Base-by-base conservation (phyloP, 1,140 invertebrate species). In the Holcopasites calliopsidis region DNA sequence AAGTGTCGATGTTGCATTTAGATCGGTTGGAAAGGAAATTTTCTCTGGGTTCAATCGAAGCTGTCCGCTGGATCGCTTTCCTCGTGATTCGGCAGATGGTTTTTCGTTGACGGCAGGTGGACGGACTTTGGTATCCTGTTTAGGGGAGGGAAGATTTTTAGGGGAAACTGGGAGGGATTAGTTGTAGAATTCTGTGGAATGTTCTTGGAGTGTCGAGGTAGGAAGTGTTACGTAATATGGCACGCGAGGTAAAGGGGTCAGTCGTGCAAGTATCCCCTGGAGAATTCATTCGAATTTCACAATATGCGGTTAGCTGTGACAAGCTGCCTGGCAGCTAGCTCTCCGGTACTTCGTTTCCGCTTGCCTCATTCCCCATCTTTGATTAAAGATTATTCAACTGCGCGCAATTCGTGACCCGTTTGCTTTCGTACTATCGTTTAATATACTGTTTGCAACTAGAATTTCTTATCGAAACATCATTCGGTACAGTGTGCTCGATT, bases 271-370 rank as follows among this genome's bases (percentile, higher is more conserved):
- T 55, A 21, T 52, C 23, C 52, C 26, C 38, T 18, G 31, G 33
- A 35, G 60, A 75, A 26, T 49, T 42, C 70, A 44, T 44, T 69
- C 13, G 64, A 50, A 69, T 75, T 75, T 75, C 72, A 66, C 64
- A 75, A 75, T 75, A 26, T 13, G 33, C 13, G 26, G 50, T 65
- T 65, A 11, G 1, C 10, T 54, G 13, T 38, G 40, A 68, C 42
- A 49, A 57, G 52, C 26, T 68, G 72, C 26, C n/a, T 26, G 23
- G 33, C 72, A 58, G 57, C 26, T 74, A 26, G 4, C 18, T 55
- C 44, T 26, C n/a, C n/a, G 18, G 11, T 23, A 18, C 7, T 16
- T 8, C 26, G 28, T 55, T 55, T 73, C 50, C 60, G 60, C 60
- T 73, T 62, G 47, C 65, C 26, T 68, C 50, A 55, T n/a, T 38